Evolutionary conservation across 1,140 invertebrate species (phyloP), one percentile per base, ranked within the genome.

Genomic region (Diabrotica undecimpunctata): DNA sequence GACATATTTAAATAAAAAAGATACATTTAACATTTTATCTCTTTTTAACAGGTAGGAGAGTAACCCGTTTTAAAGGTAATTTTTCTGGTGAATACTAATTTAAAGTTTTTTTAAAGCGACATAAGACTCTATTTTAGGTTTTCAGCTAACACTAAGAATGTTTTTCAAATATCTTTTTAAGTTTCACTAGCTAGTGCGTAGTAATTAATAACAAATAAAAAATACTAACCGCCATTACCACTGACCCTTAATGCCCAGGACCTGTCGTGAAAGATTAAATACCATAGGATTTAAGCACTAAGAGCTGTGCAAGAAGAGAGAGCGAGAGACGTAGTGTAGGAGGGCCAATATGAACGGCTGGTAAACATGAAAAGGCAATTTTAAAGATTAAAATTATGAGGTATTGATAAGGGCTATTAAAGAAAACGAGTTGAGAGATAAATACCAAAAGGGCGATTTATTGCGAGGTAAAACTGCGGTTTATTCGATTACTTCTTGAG

Each of bases 301-400:
- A 8, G 41, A 46, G n/a, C 41, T 46, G 41, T 46, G 8, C 41
- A n/a, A 10, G 41, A 10, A 25, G 54, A 10, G 54, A 55, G 25
- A 55, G 25, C 25, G 54, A 8, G 54, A 55, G 54, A 10, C 35
- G 25, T 14, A 14, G 13, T 10, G n/a, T 46, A n/a, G 41, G 41
- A 46, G 41, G 41, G 41, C 41, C 41, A 46, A 46, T 46, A 46
- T 55, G 54, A 36, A 55, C 54, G 54, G 54, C 54, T 36, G 54
- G 12, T 55, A 25, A 55, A 55, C 54, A 55, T 55, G 54, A 55
- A 55, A 14, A 25, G 54, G 54, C 54, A 55, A 36, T 55, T 55
- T 46, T 46, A 46, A 46, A 46, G 41, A 46, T 46, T 46, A 46
- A 46, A 46, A 46, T 46, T 46, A 46, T 46, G 41, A 46, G 41